These are phyloP conservation scores for Carettochelys insculpta DNA, from an alignment of 2,113 vertebrate genomes.

Conservation along the genomic window DNA sequence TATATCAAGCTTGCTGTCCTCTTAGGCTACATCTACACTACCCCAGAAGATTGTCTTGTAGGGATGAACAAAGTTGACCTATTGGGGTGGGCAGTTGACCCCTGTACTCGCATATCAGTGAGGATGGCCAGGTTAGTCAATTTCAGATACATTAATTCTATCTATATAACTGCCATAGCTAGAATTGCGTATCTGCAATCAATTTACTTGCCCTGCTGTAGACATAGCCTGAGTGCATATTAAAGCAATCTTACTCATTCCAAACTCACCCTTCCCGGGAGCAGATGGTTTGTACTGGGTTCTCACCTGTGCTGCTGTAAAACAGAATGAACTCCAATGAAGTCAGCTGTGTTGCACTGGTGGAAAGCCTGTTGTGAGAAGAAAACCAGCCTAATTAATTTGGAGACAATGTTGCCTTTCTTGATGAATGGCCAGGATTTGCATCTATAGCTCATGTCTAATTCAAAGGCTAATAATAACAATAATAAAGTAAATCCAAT, in stretches of 20 bases:
- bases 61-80: no score
- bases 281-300: not conserved
- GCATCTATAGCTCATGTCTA: constrained; percentile 13
- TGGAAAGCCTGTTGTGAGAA: not conserved
- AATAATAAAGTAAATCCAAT: not conserved
- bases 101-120: no score
- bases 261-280: not conserved
- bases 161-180: no score
- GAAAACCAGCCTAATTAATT: not conserved
- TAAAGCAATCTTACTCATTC: not conserved
- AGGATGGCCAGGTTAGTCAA: no score
- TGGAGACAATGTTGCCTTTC: not conserved
- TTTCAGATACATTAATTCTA: no score
- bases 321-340: not conserved
- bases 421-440: not conserved
- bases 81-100: no score
- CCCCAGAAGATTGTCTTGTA: no score
- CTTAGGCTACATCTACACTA: no score
- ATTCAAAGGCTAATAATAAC: not conserved
- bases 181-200: no score
- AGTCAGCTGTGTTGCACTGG: not conserved
- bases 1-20: not conserved
- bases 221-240: no score
- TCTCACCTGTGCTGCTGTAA: accelerated
- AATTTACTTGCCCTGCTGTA: no score